Evolutionary conservation across 2,797 vertebrate species (phyloP), one percentile per base, ranked within the genome.

Genomic region (Poeciliopsis paucimaculata): DNA sequence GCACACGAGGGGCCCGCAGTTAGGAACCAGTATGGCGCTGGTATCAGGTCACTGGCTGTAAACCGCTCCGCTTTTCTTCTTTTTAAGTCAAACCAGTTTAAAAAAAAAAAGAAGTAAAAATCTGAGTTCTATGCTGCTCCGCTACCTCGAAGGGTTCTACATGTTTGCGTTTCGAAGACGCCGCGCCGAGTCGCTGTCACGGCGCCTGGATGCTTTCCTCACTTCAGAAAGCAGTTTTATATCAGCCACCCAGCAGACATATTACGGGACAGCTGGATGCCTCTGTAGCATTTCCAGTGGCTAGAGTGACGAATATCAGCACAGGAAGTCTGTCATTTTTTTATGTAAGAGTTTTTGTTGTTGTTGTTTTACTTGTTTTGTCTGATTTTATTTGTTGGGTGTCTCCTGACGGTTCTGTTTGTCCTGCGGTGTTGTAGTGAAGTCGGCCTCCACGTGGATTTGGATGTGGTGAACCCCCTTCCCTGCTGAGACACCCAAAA

Each of bases 1-100:
- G 16, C 91, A 93, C 94, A 92, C 94, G 94, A 94, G 96, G 95
- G 82, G 82, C 95, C 95, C 91, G 49, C 91, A 95, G 96, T 88
- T 92, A 92, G 92, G 85, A 84, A 85, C 85, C 84, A 76, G 73
- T 73, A 87, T 41, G 57, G 79, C 80, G 80, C 81, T 90, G 84
- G 82, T 82, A 55, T 74, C 81, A 78, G 90, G 78, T 62, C 26
- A 36, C 85, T 83, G 76, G 57, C 28, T 62, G 57, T 62, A 16
- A 34, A 34, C 57, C 3, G 60, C 60, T 62, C 60, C 7, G 60
- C 60, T 62, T 34, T 36, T 36, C 31, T 62, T 62, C 12, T 34
- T 28, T 62, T n/a, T 8, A 62, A 62, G 60, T 62, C 60, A 62
- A 34, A 34, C 31, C 1, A 62, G 31, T 34, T 34, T 16, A 9